Percentiles rank a stretch among this genome's conserved stretches.
Conservation (phyloP, 2,113 vertebrate genomes). For the Takifugu bimaculatus region DNA sequence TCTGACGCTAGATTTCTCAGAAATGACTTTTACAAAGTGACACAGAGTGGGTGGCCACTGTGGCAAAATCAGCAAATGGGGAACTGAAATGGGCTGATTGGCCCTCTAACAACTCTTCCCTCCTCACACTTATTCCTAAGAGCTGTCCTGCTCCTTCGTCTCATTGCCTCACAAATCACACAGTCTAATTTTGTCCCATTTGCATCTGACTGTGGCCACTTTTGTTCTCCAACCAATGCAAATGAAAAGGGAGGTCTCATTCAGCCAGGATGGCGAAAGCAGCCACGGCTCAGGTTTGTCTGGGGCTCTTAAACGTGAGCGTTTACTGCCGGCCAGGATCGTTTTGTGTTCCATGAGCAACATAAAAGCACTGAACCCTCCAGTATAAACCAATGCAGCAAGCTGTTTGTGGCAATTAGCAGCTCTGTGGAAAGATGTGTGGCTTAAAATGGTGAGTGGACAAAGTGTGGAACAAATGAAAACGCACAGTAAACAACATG, state of each 20-base stretch:
- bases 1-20: no score
- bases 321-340: slow-evolving; percentile 63
- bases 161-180: slow-evolving; percentile 34
- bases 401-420: slow-evolving; percentile 56
- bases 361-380: slow-evolving; percentile 66
- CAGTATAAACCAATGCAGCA: slow-evolving; percentile 62
- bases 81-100: slow-evolving; percentile 9
- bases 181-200: slow-evolving; percentile 18
- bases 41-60: slow-evolving; percentile 7
- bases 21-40: no score
- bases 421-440: slow-evolving; percentile 54
- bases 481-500: background rate
- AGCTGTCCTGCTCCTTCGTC: slow-evolving; percentile 25
- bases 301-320: slow-evolving; percentile 45
- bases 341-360: slow-evolving; percentile 67
- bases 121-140: slow-evolving; percentile 10
- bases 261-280: slow-evolving; percentile 20
- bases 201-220: slow-evolving; percentile 51
- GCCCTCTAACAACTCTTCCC: background rate
- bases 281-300: slow-evolving; percentile 43
- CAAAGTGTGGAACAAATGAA: slow-evolving; percentile 12
- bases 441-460: slow-evolving; percentile 23
- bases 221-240: slow-evolving; percentile 59
- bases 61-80: slow-evolving; percentile 6
- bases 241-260: slow-evolving; percentile 53